Evolutionary conservation across 2,797 vertebrate species (phyloP), one percentile per base, ranked within the genome.

Genomic region (Diplodus puntazzo): DNA sequence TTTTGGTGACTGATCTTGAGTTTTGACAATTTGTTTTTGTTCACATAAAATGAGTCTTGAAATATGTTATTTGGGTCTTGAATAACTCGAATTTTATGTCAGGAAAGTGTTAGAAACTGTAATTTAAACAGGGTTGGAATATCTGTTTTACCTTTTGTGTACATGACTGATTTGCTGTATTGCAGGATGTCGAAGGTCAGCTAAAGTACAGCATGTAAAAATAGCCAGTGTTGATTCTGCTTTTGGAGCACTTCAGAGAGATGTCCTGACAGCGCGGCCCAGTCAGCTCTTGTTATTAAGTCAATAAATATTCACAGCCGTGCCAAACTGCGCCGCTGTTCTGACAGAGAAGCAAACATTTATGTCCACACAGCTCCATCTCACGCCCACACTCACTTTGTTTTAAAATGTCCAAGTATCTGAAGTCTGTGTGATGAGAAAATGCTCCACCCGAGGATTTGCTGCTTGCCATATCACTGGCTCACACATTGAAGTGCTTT

Each of bases 341-440:
- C 23, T 54, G 27, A 73, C 52, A 54, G 59, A 57, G 66, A 82
- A 55, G 65, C 68, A 84, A 85, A 81, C 49, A 68, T 79, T 76
- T 79, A 45, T 46, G n/a, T 48, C 53, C 54, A 57, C 13, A 43
- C 52, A 25, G 42, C 64, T 69, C 54, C 3, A 14, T 43, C 11
- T 1, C 25, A 58, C 21, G 0, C 59, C 21, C 20, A 21, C 48
- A 1, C 23, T 30, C 8, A 1, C 30, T 17, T 46, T 34, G 16
- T 42, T 34, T n/a, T 59, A 8, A 11, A 61, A 73, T 11, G 49
- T 71, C 59, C 63, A 75, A 60, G 27, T 52, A 43, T 73, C 43
- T 69, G 25, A 42, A 66, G 45, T 67, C 21, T 20, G 2, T 73
- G 2, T 50, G 62, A 69, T 73, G 42, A 77, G 43, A 65, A 45